phyloP scores from a whole-genome alignment of 2,797 vertebrate species.

The Rhinogobio ventralis region DNA sequence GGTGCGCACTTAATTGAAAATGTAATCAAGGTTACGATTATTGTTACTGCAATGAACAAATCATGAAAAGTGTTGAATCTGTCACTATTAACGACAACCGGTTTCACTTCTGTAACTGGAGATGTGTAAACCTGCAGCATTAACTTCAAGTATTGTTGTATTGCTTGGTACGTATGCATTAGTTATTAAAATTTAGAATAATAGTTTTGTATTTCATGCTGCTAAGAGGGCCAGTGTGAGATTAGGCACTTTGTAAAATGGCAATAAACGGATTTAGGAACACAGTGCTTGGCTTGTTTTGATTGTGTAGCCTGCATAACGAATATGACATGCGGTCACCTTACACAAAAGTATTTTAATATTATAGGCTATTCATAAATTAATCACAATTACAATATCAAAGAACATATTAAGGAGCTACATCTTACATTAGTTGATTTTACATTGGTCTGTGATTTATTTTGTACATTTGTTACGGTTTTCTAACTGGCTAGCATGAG shows the following conservation, averaged over 20 bases:
- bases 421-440: neutral
- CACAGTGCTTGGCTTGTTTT: neutral
- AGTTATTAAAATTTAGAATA: neutral
- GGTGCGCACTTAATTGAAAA: neutral
- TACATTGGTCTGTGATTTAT: neutral
- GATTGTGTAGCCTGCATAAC: neutral
- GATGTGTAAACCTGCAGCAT: neutral
- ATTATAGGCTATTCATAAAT: neutral
- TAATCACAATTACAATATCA: neutral
- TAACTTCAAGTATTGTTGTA: neutral
- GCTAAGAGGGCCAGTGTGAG: neutral
- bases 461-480: neutral
- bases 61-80: neutral
- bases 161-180: neutral
- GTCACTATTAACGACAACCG: neutral
- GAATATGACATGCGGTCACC: neutral
- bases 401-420: neutral
- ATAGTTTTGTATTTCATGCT: conserved; percentile 4
- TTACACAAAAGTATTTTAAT: neutral
- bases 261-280: neutral
- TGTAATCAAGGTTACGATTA: neutral
- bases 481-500: neutral
- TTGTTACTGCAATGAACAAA: neutral
- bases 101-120: neutral
- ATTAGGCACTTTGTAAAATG: neutral